A percentile compares a stretch with the other conserved stretches of the same genome.
Conservation (phyloP, 2,797 vertebrate genomes). For the Orestias chungarensis region DNA sequence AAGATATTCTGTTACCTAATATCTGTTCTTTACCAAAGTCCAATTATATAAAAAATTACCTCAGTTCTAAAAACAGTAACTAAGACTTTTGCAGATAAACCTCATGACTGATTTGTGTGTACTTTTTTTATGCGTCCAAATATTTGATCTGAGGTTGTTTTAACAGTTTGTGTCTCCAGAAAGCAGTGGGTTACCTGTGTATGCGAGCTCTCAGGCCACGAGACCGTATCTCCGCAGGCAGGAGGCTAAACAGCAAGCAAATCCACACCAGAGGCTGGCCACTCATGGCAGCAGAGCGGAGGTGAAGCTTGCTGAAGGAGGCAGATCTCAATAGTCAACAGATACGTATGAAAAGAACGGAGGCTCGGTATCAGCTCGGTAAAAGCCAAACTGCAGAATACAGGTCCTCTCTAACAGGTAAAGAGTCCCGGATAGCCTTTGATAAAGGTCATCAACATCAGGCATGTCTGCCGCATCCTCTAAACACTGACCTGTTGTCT, state of each 20-base stretch:
- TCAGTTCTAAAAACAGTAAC: neutral
- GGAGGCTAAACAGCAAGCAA: slow-evolving; percentile 64
- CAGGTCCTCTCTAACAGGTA: neutral
- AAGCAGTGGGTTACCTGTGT: slow-evolving; percentile 59
- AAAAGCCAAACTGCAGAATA: neutral
- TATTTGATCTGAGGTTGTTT: neutral
- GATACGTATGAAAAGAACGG: neutral
- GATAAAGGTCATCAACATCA: slow-evolving; percentile 23
- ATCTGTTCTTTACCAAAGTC: neutral
- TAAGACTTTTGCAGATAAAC: neutral
- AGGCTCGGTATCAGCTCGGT: neutral
- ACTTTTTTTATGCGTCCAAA: neutral
- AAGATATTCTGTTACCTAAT: neutral
- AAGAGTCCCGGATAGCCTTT: neutral
- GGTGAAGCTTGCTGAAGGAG: slow-evolving; percentile 17
- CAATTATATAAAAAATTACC: neutral
- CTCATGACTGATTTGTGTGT: neutral
- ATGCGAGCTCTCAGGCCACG: slow-evolving; percentile 37
- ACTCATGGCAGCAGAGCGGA: slow-evolving; percentile 52
- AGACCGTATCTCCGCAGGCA: slow-evolving; percentile 63
- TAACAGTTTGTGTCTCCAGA: neutral
- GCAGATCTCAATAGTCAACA: slow-evolving; percentile 4
- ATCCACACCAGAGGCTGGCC: slow-evolving; percentile 57
- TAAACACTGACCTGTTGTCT: slow-evolving; percentile 2
- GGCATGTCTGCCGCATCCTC: slow-evolving; percentile 25